Percentiles rank a stretch among this genome's conserved stretches.
phyloP scores from a whole-genome alignment of 2,797 vertebrate species.

The Characodon lateralis region DNA sequence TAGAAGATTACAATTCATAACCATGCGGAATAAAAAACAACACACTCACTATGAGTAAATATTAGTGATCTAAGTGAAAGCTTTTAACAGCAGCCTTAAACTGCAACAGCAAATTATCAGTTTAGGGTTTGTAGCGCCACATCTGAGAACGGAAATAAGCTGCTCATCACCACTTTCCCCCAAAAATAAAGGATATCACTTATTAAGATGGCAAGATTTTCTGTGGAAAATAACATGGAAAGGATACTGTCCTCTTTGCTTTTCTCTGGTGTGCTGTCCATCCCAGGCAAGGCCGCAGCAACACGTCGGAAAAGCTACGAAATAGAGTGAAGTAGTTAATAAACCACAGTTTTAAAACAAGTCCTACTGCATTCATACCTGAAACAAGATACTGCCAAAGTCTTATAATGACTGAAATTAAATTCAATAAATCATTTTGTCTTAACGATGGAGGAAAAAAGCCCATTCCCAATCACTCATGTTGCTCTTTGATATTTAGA shows the following conservation, averaged over 20 bases:
- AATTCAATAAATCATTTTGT: not conserved
- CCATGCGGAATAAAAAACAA: too few relatives aligned
- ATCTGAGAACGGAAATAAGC: not conserved
- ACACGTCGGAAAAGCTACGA: constrained; percentile 88
- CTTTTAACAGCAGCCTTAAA: not conserved
- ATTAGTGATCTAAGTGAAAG: too few relatives aligned
- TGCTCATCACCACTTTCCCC: not conserved
- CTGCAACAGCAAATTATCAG: not conserved
- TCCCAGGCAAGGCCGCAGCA: constrained; percentile 89
- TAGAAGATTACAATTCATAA: not conserved
- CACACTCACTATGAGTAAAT: too few relatives aligned
- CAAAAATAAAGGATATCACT: not conserved
- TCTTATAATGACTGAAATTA: not conserved
- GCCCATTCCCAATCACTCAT: not conserved
- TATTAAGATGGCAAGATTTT: not conserved
- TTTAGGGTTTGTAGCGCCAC: not conserved
- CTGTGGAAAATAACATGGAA: constrained; percentile 29
- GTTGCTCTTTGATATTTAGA: not conserved
- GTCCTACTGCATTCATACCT: not conserved
- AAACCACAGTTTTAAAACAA: not conserved
- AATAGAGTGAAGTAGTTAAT: constrained; percentile 17
- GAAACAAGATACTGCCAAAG: not conserved
- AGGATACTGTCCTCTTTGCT: constrained; percentile 96
- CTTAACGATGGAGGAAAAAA: too few relatives aligned
- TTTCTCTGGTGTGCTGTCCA: constrained; percentile 90